phyloP scores from a whole-genome alignment of 2,113 vertebrate species.

The Bambusicola thoracicus region DNA sequence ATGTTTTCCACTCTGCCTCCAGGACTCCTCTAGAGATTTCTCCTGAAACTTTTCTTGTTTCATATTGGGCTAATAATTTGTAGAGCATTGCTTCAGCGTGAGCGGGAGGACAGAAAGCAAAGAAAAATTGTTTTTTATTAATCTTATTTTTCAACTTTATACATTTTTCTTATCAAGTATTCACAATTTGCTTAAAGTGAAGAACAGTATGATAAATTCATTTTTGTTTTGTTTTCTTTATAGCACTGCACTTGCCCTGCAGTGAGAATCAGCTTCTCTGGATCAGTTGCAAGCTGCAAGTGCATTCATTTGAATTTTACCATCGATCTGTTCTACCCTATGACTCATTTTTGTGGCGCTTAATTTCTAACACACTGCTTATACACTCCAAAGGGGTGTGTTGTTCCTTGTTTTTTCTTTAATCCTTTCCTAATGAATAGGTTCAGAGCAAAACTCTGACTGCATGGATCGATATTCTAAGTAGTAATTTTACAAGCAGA shows the following conservation, averaged over 20 bases:
- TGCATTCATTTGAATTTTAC: slow-evolving; percentile 35
- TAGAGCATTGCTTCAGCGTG: neutral
- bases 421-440: slow-evolving; percentile 57
- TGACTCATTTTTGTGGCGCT: slow-evolving; percentile 29
- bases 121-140: neutral
- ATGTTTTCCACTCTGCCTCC: neutral
- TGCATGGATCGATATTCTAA: slow-evolving; percentile 35
- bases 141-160: slow-evolving; percentile 37
- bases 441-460: slow-evolving; percentile 24
- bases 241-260: slow-evolving; percentile 28
- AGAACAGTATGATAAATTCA: slow-evolving; percentile 53
- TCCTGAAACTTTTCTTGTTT: neutral
- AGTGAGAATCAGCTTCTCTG: slow-evolving; percentile 37
- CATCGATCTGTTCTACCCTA: slow-evolving; percentile 24
- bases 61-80: neutral
- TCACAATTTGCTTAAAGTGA: slow-evolving; percentile 54
- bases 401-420: neutral
- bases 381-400: neutral
- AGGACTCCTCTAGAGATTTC: slow-evolving; percentile 10
- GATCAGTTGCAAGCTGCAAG: slow-evolving; percentile 13
- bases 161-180: slow-evolving; percentile 46
- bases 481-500: slow-evolving; percentile 44
- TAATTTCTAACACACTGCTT: slow-evolving; percentile 55
- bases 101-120: neutral
- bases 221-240: slow-evolving; percentile 64